A percentile compares a stretch with the other conserved stretches of the same genome.
These are phyloP conservation scores for Xiphophorus maculatus DNA, from an alignment of 2,113 vertebrate species.

Conservation along the genomic window DNA sequence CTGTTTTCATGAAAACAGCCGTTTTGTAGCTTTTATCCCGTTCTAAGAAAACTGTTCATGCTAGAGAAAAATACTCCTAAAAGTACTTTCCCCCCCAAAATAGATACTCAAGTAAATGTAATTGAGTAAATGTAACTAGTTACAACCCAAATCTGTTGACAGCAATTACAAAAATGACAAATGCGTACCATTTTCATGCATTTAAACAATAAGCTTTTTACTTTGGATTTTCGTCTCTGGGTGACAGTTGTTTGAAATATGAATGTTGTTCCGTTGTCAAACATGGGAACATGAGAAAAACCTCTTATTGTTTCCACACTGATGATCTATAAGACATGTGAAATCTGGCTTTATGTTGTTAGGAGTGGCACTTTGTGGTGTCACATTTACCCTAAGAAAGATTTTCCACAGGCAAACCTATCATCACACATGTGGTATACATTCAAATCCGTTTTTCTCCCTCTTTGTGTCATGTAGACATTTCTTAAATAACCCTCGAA, in stretches of 20 bases:
- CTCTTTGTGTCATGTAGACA: neutral
- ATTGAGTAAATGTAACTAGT: too few species aligned
- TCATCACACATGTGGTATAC: conserved; percentile 51
- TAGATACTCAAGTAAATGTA: too few species aligned
- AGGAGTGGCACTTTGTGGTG: conserved; percentile 37
- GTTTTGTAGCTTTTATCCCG: too few species aligned
- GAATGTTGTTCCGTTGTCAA: conserved; percentile 3
- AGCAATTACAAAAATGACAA: neutral
- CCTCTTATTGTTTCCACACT: conserved; percentile 42
- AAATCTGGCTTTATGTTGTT: conserved; percentile 28
- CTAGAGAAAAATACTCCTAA: too few species aligned
- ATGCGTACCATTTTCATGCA: neutral
- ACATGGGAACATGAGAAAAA: conserved; percentile 21
- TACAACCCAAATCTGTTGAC: neutral
- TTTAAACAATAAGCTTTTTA: neutral
- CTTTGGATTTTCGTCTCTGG: neutral
- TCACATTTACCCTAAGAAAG: conserved; percentile 30
- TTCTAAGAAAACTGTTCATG: too few species aligned
- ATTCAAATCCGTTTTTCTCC: conserved; percentile 28
- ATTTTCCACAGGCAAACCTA: conserved; percentile 30
- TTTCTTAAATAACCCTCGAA: conserved; percentile 34
- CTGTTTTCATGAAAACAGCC: too few species aligned
- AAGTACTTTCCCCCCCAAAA: too few species aligned
- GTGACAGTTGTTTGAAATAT: conserved; percentile 16
- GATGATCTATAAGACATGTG: conserved; percentile 25